Percentiles rank a stretch among this genome's conserved stretches.
phyloP scores from a whole-genome alignment of 64 coral and sea anemone species.

The Montipora foliosa region DNA sequence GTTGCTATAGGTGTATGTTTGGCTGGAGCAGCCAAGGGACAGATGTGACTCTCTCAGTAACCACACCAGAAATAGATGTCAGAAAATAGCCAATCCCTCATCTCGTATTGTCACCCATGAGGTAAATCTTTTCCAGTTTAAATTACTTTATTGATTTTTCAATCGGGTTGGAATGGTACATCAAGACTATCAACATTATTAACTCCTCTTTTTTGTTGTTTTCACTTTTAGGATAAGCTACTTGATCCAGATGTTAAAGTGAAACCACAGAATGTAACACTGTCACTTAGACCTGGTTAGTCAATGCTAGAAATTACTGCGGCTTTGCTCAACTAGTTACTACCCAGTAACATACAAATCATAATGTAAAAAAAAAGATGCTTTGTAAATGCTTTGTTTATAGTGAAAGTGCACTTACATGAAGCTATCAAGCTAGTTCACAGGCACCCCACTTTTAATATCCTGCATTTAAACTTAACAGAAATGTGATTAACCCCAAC shows the following conservation, averaged over 20 bases:
- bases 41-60: constrained; percentile 34
- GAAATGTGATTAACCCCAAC: too few species aligned
- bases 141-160: background rate
- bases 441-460: too few species aligned
- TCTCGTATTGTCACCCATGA: constrained; percentile 46
- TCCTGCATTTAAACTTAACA: too few species aligned
- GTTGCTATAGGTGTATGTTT: constrained; percentile 40
- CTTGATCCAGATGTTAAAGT: constrained; percentile 26
- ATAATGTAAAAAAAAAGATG: too few species aligned
- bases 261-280: constrained; percentile 25
- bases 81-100: constrained; percentile 71
- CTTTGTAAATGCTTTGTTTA: too few species aligned
- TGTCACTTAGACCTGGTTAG: constrained; percentile 39
- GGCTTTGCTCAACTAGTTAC: too few species aligned
- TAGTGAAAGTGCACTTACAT: too few species aligned
- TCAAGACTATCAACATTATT: too few species aligned
- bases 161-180: too few species aligned
- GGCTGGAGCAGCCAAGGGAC: constrained; percentile 44
- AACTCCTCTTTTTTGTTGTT: background rate
- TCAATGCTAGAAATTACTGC: background rate
- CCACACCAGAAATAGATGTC: constrained; percentile 61
- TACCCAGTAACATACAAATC: too few species aligned
- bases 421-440: too few species aligned
- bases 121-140: constrained; percentile 15
- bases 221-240: constrained; percentile 5